A percentile compares a stretch with the other conserved stretches of the same genome.
These are phyloP conservation scores for Chorisops tibialis DNA, from an alignment of 2,888 invertebrate species.

Conservation along the genomic window DNA sequence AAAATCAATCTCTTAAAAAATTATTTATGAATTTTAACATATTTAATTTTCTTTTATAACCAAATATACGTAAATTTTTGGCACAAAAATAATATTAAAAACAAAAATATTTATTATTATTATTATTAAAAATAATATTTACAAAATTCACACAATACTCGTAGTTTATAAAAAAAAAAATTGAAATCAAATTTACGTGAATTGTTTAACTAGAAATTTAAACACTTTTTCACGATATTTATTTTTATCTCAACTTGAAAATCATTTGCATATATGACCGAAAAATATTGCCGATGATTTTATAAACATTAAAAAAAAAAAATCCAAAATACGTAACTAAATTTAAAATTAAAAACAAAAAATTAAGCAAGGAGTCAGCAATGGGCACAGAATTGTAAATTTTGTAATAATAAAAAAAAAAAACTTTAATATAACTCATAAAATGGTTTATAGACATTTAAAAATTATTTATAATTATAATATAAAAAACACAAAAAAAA, in stretches of 20 bases:
- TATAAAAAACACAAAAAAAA: constrained; percentile 23
- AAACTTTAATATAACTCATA: constrained; percentile 29
- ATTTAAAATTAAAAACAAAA: constrained; percentile 6
- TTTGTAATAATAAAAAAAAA: constrained; percentile 31
- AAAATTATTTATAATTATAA: constrained; percentile 25
- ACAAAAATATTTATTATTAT: constrained; percentile 2
- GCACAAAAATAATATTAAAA: constrained; percentile 39
- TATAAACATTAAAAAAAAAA: neutral
- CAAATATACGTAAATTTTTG: constrained; percentile 36
- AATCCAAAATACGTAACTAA: constrained; percentile 2
- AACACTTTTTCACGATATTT: neutral
- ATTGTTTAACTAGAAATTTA: constrained; percentile 12
- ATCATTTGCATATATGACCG: too few relatives aligned
- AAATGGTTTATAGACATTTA: constrained; percentile 23
- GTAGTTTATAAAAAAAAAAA: constrained; percentile 30
- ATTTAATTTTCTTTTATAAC: neutral
- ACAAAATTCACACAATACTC: constrained; percentile 26
- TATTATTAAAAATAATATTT: constrained; percentile 33
- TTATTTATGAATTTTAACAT: constrained; percentile 22
- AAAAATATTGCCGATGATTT: neutral
- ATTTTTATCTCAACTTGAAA: too few relatives aligned
- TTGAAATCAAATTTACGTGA: neutral
- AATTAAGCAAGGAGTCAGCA: neutral
- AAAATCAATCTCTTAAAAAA: neutral
- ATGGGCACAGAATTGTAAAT: constrained; percentile 33